Conservation (phyloP, 2,797 vertebrate species). For the Anguilla marmorata region DNA sequence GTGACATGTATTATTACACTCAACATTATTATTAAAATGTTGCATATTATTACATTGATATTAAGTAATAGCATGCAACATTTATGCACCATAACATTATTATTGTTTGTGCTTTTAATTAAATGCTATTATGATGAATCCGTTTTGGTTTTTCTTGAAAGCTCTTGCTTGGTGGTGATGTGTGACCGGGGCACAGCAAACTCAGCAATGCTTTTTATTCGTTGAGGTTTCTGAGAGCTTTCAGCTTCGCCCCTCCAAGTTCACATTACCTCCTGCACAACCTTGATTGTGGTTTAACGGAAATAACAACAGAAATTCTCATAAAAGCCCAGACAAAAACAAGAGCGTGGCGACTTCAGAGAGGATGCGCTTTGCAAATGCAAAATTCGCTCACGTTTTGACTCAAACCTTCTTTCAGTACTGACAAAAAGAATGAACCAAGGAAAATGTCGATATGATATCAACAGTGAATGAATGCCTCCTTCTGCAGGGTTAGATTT, state of each 20-base stretch:
- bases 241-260: neutral
- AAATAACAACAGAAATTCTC: neutral
- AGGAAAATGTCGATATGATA: neutral
- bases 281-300: neutral
- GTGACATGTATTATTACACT: neutral
- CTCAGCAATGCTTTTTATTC: neutral
- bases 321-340: conserved; percentile 3
- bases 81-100: neutral
- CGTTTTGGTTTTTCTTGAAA: neutral
- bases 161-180: neutral
- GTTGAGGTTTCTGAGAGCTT: neutral
- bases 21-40: neutral
- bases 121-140: neutral
- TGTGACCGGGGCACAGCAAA: neutral
- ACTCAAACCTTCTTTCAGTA: neutral
- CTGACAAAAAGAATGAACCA: neutral
- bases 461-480: neutral
- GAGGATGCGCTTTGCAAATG: neutral
- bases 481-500: neutral
- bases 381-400: neutral
- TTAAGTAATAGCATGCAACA: neutral
- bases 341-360: neutral
- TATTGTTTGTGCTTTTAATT: neutral
- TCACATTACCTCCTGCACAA: neutral
- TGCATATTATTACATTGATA: neutral